phyloP scores from a whole-genome alignment of 2,888 invertebrate genomes.

The Dioctria linearis region DNA sequence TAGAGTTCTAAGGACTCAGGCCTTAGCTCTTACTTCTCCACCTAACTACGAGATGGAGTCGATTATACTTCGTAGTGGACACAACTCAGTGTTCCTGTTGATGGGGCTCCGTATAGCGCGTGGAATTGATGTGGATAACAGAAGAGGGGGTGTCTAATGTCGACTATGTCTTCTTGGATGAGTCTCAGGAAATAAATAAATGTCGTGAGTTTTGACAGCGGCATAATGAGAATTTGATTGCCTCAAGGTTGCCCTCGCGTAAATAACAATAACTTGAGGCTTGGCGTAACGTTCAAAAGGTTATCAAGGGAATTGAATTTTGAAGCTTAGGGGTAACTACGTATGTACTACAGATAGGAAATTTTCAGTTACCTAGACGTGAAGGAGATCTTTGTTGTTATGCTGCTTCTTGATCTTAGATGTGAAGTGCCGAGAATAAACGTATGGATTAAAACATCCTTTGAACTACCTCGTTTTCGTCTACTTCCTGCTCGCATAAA shows the following conservation, averaged over 20 bases:
- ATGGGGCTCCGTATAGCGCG: not conserved
- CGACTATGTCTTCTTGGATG: conserved; percentile 32
- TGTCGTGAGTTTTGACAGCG: conserved; percentile 42
- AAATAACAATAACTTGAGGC: not conserved
- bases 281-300: not conserved
- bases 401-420: not conserved
- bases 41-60: not conserved
- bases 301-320: not conserved
- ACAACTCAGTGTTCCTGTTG: not conserved
- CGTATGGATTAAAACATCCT: not conserved
- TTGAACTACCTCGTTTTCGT: not conserved
- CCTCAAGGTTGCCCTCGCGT: conserved; percentile 9
- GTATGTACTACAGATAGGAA: not conserved
- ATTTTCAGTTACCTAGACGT: not conserved
- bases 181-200: conserved; percentile 49
- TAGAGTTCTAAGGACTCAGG: conserved; percentile 1
- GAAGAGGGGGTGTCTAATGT: not conserved
- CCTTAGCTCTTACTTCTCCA: not conserved
- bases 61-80: not conserved
- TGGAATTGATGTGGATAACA: not conserved
- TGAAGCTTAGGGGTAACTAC: not conserved
- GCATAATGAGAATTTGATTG: conserved; percentile 50
- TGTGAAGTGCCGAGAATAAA: not conserved
- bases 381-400: not conserved
- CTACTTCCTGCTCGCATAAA: not conserved